Evolutionary conservation across 2,888 invertebrate species (phyloP).

Genomic region (Nematopogon swammerdamellus): DNA sequence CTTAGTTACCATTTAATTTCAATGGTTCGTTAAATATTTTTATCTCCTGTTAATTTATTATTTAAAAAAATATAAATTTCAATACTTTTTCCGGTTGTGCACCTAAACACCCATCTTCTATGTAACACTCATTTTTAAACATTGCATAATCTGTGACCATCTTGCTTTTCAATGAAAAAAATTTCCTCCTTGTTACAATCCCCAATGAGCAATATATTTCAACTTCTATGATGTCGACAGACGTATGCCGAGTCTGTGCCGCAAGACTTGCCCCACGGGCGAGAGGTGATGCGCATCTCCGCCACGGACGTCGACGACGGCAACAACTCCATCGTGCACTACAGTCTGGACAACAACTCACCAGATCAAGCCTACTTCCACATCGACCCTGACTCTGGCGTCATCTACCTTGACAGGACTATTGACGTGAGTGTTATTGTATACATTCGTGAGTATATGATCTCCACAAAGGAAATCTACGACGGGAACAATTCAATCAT

Average conservation of each 20-base stretch:
- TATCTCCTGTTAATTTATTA: no score
- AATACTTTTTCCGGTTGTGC: no score
- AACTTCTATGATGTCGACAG: slow-evolving; percentile 22
- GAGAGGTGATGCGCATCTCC: slow-evolving; percentile 84
- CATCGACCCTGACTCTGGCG: slow-evolving; percentile 79
- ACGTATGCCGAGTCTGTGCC: slow-evolving; percentile 72
- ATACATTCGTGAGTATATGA: no score
- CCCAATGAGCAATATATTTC: no score
- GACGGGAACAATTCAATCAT: slow-evolving; percentile 52
- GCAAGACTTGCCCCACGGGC: slow-evolving; percentile 68
- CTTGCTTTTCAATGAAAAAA: no score
- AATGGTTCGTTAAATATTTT: no score
- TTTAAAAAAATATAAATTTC: no score
- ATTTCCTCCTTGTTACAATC: no score
- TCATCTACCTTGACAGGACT: slow-evolving; percentile 69
- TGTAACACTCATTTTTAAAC: no score
- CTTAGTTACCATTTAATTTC: no score
- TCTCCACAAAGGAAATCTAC: slow-evolving; percentile 90
- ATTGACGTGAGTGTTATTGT: slow-evolving; percentile 56
- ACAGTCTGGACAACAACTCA: slow-evolving; percentile 54
- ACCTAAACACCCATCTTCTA: no score
- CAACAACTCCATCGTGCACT: slow-evolving; percentile 82
- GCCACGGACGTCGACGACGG: slow-evolving; percentile 92
- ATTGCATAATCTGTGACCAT: no score
- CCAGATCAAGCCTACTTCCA: slow-evolving; percentile 67